Percentiles rank a stretch among this genome's conserved stretches.
Evolutionary conservation across 2,797 vertebrate species (phyloP).

Genomic region (Zenarchopterus dispar): DNA sequence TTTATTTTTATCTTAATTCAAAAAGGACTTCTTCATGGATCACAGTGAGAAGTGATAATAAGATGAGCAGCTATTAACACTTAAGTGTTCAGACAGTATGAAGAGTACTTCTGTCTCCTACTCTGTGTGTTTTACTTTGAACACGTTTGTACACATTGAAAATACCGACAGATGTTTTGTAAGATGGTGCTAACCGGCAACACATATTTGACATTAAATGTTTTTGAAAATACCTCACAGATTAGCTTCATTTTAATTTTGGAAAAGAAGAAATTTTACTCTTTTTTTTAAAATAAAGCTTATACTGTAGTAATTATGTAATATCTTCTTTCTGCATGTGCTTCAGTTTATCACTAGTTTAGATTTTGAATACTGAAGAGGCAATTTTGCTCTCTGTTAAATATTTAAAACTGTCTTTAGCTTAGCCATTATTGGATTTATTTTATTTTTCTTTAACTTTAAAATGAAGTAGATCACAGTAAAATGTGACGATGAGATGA

Average conservation of each 20-base stretch:
- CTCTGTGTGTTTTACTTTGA: slow-evolving; percentile 53
- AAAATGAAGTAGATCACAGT: too few species aligned
- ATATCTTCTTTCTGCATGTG: not conserved
- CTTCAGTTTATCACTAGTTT: not conserved
- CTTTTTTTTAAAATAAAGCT: not conserved
- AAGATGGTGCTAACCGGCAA: slow-evolving; percentile 51
- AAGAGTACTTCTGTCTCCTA: slow-evolving; percentile 37
- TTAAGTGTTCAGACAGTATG: slow-evolving; percentile 49
- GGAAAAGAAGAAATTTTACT: slow-evolving; percentile 1
- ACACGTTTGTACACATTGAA: slow-evolving; percentile 44
- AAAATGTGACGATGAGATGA: too few species aligned
- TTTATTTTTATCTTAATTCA: slow-evolving; percentile 35
- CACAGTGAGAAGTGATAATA: slow-evolving; percentile 47
- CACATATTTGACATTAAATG: slow-evolving; percentile 73
- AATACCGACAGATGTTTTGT: slow-evolving; percentile 59
- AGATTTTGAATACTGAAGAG: not conserved
- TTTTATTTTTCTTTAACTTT: too few species aligned
- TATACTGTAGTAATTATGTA: not conserved
- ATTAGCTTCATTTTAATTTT: slow-evolving; percentile 15
- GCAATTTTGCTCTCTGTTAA: not conserved
- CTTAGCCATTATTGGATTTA: too few species aligned
- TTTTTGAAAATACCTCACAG: slow-evolving; percentile 39
- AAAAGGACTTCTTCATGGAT: slow-evolving; percentile 53
- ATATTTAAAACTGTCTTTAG: not conserved
- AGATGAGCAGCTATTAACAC: slow-evolving; percentile 75